A percentile compares a stretch with the other conserved stretches of the same genome.
Conservation (phyloP, 1,140 invertebrate genomes). For the Sycophaga agraensis region DNA sequence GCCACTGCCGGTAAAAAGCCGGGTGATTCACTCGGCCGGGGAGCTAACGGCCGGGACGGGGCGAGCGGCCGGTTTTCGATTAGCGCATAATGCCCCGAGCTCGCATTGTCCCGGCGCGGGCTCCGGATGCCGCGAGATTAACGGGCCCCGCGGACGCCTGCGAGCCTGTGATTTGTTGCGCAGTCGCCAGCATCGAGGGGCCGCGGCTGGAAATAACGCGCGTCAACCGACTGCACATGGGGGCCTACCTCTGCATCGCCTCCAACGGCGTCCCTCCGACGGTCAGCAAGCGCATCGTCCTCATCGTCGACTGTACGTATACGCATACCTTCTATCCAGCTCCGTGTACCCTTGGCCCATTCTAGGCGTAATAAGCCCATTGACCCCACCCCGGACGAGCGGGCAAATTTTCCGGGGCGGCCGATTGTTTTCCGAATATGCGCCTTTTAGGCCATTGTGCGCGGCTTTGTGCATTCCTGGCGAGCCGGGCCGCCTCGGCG, state of each 20-base stretch:
- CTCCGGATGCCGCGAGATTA: neutral
- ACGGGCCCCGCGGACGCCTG: no score
- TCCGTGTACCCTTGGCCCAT: no score
- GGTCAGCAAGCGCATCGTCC: conserved; percentile 74
- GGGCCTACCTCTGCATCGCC: conserved; percentile 68
- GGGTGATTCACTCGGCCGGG: neutral
- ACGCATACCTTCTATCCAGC: neutral
- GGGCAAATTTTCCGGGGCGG: no score
- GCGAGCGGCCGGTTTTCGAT: neutral
- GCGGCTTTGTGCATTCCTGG: neutral
- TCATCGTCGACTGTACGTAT: conserved; percentile 76
- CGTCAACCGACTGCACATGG: conserved; percentile 66
- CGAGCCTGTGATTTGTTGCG: conserved; percentile 1
- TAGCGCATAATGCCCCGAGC: neutral
- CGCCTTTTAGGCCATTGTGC: conserved; percentile 7
- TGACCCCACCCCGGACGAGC: no score
- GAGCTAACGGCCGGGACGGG: neutral
- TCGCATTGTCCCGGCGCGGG: neutral
- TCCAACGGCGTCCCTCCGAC: conserved; percentile 80
- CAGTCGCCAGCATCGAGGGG: conserved; percentile 56
- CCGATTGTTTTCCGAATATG: no score
- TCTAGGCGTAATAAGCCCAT: neutral
- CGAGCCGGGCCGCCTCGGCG: neutral
- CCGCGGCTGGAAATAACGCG: conserved; percentile 60
- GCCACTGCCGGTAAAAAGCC: neutral